Evolutionary conservation across 2,113 vertebrate species (phyloP).

Genomic region (Eulemur macaco): DNA sequence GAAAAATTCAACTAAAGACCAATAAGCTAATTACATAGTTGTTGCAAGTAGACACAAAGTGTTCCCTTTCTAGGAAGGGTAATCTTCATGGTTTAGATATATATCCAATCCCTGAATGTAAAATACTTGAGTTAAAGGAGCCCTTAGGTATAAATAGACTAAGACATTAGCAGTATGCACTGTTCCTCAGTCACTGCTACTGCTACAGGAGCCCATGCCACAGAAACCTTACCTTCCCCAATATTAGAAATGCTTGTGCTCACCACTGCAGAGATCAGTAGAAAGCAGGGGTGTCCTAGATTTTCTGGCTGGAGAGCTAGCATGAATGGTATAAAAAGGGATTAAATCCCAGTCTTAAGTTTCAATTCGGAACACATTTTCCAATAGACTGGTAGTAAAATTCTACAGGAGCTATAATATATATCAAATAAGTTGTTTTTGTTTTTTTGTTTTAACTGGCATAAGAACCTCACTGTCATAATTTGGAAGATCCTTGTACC

Average conservation of each 20-base stretch:
- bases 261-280: not conserved
- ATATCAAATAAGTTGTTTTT: not conserved
- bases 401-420: not conserved
- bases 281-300: not conserved
- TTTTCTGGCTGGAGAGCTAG: not conserved
- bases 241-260: not conserved
- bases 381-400: not conserved
- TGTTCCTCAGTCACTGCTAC: not conserved
- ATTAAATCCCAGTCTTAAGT: not conserved
- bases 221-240: not conserved
- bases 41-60: not conserved
- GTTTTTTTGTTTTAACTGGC: not conserved
- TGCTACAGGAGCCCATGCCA: not conserved
- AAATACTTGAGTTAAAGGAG: not conserved
- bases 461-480: not conserved
- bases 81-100: not conserved
- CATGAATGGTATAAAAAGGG: not conserved
- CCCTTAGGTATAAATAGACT: not conserved
- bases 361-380: conserved; percentile 12
- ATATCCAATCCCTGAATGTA: not conserved
- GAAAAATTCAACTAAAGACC: not conserved
- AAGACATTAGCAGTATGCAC: not conserved
- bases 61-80: not conserved
- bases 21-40: not conserved
- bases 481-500: not conserved